Base-by-base conservation (phyloP, 2,888 invertebrate genomes). In the Lasioglossum lativentre region DNA sequence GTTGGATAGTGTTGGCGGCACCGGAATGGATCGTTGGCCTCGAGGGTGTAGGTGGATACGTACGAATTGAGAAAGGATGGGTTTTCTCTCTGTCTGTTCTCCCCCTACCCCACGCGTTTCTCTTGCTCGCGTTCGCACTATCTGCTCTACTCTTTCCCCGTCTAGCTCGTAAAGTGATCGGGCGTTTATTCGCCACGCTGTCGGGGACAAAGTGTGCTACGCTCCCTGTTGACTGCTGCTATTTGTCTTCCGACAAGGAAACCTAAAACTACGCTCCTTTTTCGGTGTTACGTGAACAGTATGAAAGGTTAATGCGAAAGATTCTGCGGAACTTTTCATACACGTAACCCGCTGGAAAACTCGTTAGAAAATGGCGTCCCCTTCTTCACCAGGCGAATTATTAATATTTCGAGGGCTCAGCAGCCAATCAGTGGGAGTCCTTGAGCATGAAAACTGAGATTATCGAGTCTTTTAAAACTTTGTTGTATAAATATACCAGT, bases 181-280 rank as follows among this genome's bases (percentile, higher is more conserved):
- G 90, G 91, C 93, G 92, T 91, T 93, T 93, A 93, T 93, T 93
- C 91, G 90, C 89, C 89, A 77, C 88, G 86, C 88, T 89, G 88
- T 88, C 89, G 89, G 89, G 92, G 91, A 93, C 93, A 93, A 93
- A 93, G 93, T 93, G 93, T 92, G 90, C 92, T 91, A 91, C 90
- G 87, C 89, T 92, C 91, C 89, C 91, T 88, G 89, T 92, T 90
- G 91, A 93, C 90, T 90, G 88, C 85, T 79, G 90, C 92, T 89
- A 93, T 93, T 93, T 90, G 91, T 93, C 93, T 93, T 91, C 87
- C 90, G 83, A 89, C 88, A 84, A 90, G 88, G 92, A 90, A 92
- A 90, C 91, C 91, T 86, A 88, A 91, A 92, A 89, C 92, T 92
- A 87, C 92, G 89, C 89, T 90, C 91, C 91, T 90, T 91, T 90